Evolutionary conservation across 92 coral and sea anemone species (phyloP), one percentile per base, ranked within the genome.

Genomic region (Bergia sp.): DNA sequence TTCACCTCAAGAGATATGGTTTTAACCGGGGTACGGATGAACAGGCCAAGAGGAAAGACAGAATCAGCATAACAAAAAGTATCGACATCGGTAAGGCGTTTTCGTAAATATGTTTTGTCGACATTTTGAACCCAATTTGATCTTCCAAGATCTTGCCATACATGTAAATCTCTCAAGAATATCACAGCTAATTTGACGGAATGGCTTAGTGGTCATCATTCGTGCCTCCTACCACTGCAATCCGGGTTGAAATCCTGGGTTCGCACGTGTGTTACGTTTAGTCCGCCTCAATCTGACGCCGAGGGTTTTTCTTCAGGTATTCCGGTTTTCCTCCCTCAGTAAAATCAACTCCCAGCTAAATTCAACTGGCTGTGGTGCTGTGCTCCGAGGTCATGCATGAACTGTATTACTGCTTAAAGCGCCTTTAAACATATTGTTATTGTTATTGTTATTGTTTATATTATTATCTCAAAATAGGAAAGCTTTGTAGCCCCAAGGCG

Each of bases 1-100:
- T 97, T n/a, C 99, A 97, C 85, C 81, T 97, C 42, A 93, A 94
- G 87, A 95, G 99, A 6, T 94, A 93, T 77, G 95, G 88, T 73
- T 97, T 90, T 87, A 89, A 93, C 86, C 91, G 91, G 73, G 61
- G 78, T 1, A 89, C 93, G 7, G 98, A 94, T 9, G 90, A 87
- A 47, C 99, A 97, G 57, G 98, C 90, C 81, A 97, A 96, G 91
- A 97, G 90, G 67, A 94, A 93, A 47, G 94, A 95, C 77, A 92
- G 82, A 73, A 87, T 97, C 89, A 90, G 91, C 66, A 92, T 94
- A 74, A 90, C 87, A 91, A 88, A 89, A 86, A 92, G 82, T 72
- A 91, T 96, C 66, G 93, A 92, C 37, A 87, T 96, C 37, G 94
- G 99, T 96, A 77, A 44, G 95, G 16, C 37, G 47, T 49, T 71